Conservation (phyloP, 2,888 invertebrate species). For the Polymixis lichenea region DNA sequence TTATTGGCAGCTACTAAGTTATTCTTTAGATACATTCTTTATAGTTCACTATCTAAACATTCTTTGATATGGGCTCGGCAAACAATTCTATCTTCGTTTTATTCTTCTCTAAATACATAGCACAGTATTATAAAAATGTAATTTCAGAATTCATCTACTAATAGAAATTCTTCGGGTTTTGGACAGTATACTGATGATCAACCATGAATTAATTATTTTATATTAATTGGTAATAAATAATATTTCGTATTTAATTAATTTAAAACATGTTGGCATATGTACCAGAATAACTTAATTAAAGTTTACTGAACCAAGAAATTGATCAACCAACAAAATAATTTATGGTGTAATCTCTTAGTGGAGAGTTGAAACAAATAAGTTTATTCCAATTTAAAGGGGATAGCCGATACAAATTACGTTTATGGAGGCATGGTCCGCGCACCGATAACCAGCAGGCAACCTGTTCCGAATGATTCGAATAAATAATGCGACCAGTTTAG, state of each 20-base stretch:
- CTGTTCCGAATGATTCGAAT: conserved; percentile 86
- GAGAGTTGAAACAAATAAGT: conserved; percentile 83
- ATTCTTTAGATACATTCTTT: conserved; percentile 59
- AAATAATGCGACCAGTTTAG: conserved; percentile 87
- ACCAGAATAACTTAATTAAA: conserved; percentile 72
- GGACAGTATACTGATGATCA: conserved; percentile 36
- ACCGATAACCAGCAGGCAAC: conserved; percentile 84
- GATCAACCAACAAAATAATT: conserved; percentile 77
- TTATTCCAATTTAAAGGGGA: conserved; percentile 84
- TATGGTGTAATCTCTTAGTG: conserved; percentile 76
- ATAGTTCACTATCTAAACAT: conserved; percentile 47
- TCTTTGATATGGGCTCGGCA: conserved; percentile 32
- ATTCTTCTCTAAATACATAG: conserved; percentile 7
- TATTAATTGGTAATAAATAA: conserved; percentile 55
- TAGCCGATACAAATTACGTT: conserved; percentile 87
- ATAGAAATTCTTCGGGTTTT: conserved; percentile 27
- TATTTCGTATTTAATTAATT: conserved; percentile 38
- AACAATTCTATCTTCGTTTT: conserved; percentile 28
- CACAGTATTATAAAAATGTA: neutral
- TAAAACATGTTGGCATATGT: conserved; percentile 37
- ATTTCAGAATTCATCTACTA: conserved; percentile 17
- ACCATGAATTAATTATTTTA: conserved; percentile 35
- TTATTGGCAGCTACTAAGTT: conserved; percentile 60
- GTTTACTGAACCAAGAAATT: conserved; percentile 73
- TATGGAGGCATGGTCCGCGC: conserved; percentile 83